Conservation (phyloP, 23 tunicate species). For the Botrylloides violaceus region DNA sequence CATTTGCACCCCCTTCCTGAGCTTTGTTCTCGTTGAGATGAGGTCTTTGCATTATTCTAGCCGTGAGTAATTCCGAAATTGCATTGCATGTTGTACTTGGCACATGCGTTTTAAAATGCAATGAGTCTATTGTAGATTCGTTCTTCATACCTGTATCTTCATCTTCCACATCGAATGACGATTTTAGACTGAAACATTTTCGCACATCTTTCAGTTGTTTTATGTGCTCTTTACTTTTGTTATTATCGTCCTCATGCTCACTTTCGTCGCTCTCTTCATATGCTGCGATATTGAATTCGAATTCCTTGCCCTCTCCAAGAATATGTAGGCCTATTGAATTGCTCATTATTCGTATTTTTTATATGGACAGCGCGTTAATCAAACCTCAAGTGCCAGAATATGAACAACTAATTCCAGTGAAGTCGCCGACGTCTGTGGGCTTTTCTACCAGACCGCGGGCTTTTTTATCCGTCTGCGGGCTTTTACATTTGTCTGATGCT, state of each 20-base stretch:
- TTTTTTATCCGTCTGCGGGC: no score
- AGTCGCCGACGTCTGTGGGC: no score
- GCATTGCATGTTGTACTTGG: conserved; percentile 50
- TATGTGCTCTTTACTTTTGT: conserved; percentile 36
- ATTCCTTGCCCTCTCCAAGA: conserved; percentile 38
- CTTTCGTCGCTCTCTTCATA: conserved; percentile 67
- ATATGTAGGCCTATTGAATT: conserved; percentile 46
- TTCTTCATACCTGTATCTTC: conserved; percentile 30
- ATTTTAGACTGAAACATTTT: conserved; percentile 54
- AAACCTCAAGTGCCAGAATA: no score
- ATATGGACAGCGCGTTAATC: no score
- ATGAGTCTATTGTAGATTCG: conserved; percentile 53
- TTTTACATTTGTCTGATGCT: no score
- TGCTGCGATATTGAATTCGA: conserved; percentile 20
- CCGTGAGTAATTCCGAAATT: conserved; percentile 64
- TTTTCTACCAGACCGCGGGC: no score
- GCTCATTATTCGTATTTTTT: no score
- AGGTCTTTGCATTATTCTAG: conserved; percentile 21
- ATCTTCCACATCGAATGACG: conserved; percentile 60
- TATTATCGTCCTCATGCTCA: conserved; percentile 37
- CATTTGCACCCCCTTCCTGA: background rate
- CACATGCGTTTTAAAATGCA: conserved; percentile 25
- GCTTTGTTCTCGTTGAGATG: background rate
- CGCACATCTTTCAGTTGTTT: conserved; percentile 38
- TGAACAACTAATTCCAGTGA: no score